Evolutionary conservation across 2,888 invertebrate genomes (phyloP).

Genomic region (Chesias legatella): DNA sequence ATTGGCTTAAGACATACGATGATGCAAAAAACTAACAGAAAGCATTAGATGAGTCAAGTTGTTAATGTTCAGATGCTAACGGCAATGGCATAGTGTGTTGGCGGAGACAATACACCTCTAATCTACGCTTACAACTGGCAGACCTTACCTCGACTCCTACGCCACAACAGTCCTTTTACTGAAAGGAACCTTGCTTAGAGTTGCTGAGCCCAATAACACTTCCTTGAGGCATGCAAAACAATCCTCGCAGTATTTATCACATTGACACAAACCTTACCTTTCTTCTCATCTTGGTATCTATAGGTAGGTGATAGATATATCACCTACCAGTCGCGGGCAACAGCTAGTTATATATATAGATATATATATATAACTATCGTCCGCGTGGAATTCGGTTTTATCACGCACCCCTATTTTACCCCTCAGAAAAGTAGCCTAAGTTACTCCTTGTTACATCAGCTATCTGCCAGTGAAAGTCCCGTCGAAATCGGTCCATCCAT

Average conservation of each 20-base stretch:
- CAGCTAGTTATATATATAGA: no score
- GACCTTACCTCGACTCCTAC: constrained; percentile 80
- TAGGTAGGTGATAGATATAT: no score
- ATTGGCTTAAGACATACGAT: constrained; percentile 38
- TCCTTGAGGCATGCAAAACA: constrained; percentile 6
- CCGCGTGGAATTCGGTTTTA: no score
- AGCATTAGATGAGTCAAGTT: constrained; percentile 41
- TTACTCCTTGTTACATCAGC: no score
- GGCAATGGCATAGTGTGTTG: constrained; percentile 63
- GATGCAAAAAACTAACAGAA: constrained; percentile 38
- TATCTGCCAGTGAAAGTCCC: no score
- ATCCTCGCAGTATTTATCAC: background rate
- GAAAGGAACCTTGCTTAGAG: constrained; percentile 53
- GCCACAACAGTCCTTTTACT: constrained; percentile 65
- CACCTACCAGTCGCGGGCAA: no score
- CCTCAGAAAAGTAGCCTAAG: no score
- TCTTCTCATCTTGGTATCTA: no score
- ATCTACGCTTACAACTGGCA: constrained; percentile 63
- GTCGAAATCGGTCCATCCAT: no score
- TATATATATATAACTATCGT: no score
- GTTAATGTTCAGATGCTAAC: constrained; percentile 13
- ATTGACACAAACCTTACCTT: no score
- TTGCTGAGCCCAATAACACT: constrained; percentile 30
- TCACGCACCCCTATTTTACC: no score
- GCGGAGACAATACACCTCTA: constrained; percentile 72